Conservation (phyloP, 2,113 vertebrate genomes). For the Plecturocebus donacophilus region DNA sequence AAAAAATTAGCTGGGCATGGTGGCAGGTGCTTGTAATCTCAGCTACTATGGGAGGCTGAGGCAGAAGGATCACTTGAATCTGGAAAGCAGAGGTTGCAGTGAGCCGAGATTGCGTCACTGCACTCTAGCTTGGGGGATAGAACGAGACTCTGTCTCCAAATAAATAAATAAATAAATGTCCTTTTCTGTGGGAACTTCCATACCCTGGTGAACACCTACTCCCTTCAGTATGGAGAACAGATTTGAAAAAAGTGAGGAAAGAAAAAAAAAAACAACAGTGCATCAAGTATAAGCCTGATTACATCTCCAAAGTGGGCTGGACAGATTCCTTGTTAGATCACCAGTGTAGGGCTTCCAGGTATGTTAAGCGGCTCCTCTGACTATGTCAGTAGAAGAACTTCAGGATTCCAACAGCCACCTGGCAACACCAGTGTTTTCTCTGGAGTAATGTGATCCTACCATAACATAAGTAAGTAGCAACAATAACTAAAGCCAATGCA, state of each 20-base stretch:
- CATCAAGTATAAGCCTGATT: not conserved
- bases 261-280: not conserved
- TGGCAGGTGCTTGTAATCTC: too few relatives aligned
- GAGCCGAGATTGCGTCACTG: too few relatives aligned
- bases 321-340: not conserved
- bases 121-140: too few relatives aligned
- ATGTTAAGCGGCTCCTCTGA: not conserved
- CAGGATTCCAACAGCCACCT: not conserved
- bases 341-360: not conserved
- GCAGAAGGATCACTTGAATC: too few relatives aligned
- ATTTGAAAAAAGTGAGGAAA: not conserved
- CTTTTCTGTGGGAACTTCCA: not conserved
- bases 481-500: not conserved
- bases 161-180: not conserved
- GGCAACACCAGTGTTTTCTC: not conserved
- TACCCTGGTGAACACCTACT: not conserved
- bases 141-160: too few relatives aligned
- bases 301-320: not conserved
- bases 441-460: not conserved
- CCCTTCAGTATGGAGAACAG: not conserved
- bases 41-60: too few relatives aligned
- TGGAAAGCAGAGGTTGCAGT: too few relatives aligned
- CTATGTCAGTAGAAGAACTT: not conserved
- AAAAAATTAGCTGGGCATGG: too few relatives aligned
- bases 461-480: constrained; percentile 31